Evolutionary conservation across 2,888 invertebrate genomes (phyloP), one percentile per base, ranked within the genome.

Genomic region (Troilus luridus): DNA sequence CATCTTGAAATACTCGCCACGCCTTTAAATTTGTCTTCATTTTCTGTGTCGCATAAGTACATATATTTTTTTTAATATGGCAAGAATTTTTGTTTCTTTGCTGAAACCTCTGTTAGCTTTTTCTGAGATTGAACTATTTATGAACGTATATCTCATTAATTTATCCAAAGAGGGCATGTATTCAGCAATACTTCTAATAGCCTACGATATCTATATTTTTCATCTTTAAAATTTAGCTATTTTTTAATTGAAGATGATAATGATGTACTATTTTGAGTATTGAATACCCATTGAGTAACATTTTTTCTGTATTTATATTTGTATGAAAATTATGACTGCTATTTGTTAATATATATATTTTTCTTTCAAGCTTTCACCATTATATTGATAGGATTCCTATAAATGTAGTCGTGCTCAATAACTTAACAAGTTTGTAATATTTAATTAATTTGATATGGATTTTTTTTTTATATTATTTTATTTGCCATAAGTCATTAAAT

Each of bases 1-100:
- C 96, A 92, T 95, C 96, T 94, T 96, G 94, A 95, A 94, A 93
- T 93, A 72, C 59, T 90, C 90, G 90, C 59, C 72, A 77, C 77
- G 90, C 90, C 67, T 89, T 89, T 64, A 64, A 67, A 89, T 89
- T 64, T 64, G 62, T 77, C 72, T 90, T 90, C 72, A 58, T 58
- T 90, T 90, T 90, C 58, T 90, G 58, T 90, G 67, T 90, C 90
- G 90, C 90, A 90, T 90, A 90, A 90, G 90, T 90, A 77, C 72
- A 90, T 90, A 90, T 90, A 90, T 90, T 90, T 90, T 90, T 77
- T 64, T 77, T 64, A 77, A 17, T 90, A 72, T 58, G 72, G 72
- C 77, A 72, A 90, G 77, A 62, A 64, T 89, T 89, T 64, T 89
- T 67, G 41, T 89, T 89, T 89, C 56, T 90, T 90, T 90, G 90